phyloP scores from a whole-genome alignment of 2,113 vertebrate genomes.

The Hippocampus abdominalis region DNA sequence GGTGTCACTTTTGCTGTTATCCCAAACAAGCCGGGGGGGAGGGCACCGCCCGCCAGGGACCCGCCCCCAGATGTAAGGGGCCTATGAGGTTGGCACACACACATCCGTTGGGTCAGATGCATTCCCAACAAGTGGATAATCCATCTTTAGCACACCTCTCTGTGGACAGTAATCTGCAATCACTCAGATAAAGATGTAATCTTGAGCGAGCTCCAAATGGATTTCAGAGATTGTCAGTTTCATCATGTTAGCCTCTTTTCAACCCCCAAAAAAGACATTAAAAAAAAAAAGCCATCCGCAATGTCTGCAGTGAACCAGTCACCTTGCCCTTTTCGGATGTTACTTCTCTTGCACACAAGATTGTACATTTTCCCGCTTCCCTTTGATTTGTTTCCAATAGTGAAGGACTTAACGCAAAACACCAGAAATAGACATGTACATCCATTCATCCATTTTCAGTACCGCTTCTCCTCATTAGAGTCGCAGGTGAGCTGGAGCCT shows the following conservation, averaged over 20 bases:
- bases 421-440: neutral
- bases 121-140: constrained; percentile 71
- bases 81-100: constrained; percentile 50
- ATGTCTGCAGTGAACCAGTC: constrained; percentile 30
- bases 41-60: constrained; percentile 27
- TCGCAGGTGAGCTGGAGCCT: no score
- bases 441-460: neutral
- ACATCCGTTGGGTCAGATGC: constrained; percentile 54
- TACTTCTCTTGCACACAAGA: constrained; percentile 22
- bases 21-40: constrained; percentile 19
- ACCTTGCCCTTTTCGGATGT: constrained; percentile 26
- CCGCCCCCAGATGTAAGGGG: constrained; percentile 60
- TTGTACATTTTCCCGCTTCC: constrained; percentile 20
- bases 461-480: neutral
- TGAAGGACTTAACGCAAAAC: constrained; percentile 24
- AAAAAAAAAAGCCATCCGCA: constrained; percentile 26
- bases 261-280: neutral
- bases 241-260: constrained; percentile 66
- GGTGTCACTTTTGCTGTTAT: constrained; percentile 54
- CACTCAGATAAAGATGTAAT: constrained; percentile 64
- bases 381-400: constrained; percentile 17
- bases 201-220: constrained; percentile 67
- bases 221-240: constrained; percentile 64
- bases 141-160: constrained; percentile 73
- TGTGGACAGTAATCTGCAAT: constrained; percentile 68